Evolutionary conservation across 2,888 invertebrate genomes (phyloP).

Genomic region (Gonocerus acuteangulatus): DNA sequence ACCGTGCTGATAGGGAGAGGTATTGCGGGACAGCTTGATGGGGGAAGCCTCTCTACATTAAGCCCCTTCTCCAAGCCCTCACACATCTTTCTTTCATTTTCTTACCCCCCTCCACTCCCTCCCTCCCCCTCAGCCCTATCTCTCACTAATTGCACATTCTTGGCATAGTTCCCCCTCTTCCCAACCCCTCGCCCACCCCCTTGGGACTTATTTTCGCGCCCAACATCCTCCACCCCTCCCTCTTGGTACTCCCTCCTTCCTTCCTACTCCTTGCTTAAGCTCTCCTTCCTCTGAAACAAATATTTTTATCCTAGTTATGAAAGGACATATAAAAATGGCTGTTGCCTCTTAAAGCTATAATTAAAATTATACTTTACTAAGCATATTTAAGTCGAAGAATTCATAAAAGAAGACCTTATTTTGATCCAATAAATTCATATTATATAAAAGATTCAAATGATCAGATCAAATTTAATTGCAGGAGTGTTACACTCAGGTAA

Average conservation of each 20-base stretch:
- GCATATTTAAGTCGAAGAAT: too few relatives aligned
- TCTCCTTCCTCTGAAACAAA: conserved; percentile 22
- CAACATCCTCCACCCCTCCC: conserved; percentile 15
- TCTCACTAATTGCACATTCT: conserved; percentile 61
- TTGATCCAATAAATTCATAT: too few relatives aligned
- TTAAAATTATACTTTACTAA: too few relatives aligned
- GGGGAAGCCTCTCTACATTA: conserved; percentile 13
- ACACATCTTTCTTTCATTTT: conserved; percentile 35
- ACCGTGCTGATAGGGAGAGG: not conserved
- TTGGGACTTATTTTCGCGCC: conserved; percentile 42
- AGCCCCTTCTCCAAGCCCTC: conserved; percentile 31
- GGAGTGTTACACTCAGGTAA: too few relatives aligned
- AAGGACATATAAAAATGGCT: conserved; percentile 5
- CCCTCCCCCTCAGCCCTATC: conserved; percentile 46
- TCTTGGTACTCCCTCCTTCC: conserved; percentile 25
- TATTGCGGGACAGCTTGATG: conserved; percentile 6
- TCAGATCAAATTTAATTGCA: too few relatives aligned
- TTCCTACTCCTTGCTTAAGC: not conserved
- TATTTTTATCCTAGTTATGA: conserved; percentile 22
- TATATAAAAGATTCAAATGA: too few relatives aligned
- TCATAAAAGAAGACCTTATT: too few relatives aligned
- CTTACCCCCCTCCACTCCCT: conserved; percentile 48
- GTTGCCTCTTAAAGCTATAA: not conserved
- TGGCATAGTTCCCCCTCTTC: conserved; percentile 39
- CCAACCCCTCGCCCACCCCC: conserved; percentile 20